Evolutionary conservation across 2,888 invertebrate genomes (phyloP).

Genomic region (Papilio protenor): DNA sequence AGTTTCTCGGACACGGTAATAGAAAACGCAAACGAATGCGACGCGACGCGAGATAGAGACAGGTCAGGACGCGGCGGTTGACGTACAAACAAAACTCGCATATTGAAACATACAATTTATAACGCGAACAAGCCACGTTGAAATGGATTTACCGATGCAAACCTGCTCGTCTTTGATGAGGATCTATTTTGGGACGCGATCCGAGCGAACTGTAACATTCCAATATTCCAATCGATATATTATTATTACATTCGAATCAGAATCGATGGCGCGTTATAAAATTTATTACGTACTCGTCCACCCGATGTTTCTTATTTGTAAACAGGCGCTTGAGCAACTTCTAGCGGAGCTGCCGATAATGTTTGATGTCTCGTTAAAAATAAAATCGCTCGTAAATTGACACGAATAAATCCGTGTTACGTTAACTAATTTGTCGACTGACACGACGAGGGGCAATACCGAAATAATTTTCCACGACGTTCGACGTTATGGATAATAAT

Average conservation of each 20-base stretch:
- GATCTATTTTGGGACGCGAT: constrained; percentile 80
- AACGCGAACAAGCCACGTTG: constrained; percentile 82
- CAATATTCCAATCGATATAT: constrained; percentile 82
- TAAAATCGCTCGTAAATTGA: constrained; percentile 78
- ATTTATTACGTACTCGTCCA: constrained; percentile 82
- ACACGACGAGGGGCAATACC: constrained; percentile 69
- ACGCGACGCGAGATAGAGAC: constrained; percentile 65
- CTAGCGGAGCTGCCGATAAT: constrained; percentile 73
- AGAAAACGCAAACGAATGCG: constrained; percentile 77
- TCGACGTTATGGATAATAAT: constrained; percentile 61
- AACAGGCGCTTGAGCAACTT: constrained; percentile 78
- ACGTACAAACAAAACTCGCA: constrained; percentile 57
- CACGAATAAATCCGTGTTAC: constrained; percentile 70
- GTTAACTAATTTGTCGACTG: constrained; percentile 80
- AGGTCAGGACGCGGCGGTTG: constrained; percentile 59
- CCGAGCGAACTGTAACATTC: constrained; percentile 81
- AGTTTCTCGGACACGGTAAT: constrained; percentile 75
- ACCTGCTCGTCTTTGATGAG: constrained; percentile 84
- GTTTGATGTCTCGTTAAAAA: constrained; percentile 84
- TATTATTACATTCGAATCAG: constrained; percentile 81
- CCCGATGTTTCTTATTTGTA: constrained; percentile 80
- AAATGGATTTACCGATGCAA: constrained; percentile 85
- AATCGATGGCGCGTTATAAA: constrained; percentile 82
- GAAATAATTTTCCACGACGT: constrained; percentile 73
- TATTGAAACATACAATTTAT: constrained; percentile 76